Evolutionary conservation across 2,113 vertebrate genomes (phyloP).

Genomic region (Heliornis fulica): DNA sequence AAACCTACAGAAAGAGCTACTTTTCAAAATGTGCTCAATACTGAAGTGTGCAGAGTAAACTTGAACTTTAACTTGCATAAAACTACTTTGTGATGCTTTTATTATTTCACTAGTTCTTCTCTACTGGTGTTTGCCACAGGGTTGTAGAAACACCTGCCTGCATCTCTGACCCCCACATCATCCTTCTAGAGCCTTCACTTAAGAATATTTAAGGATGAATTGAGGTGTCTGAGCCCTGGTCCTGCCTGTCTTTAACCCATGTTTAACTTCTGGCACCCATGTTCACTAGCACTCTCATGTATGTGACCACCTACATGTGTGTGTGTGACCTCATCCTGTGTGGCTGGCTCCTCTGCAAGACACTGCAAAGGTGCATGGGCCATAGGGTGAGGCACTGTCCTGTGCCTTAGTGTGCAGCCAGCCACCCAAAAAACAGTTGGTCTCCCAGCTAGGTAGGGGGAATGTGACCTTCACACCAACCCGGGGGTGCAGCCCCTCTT

Average conservation of each 20-base stretch:
- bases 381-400: rapidly evolving
- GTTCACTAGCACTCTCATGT: rapidly evolving
- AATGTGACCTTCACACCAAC: background rate
- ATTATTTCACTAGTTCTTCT: background rate
- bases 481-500: background rate
- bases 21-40: background rate
- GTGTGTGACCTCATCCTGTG: rapidly evolving
- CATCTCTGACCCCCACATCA: rapidly evolving
- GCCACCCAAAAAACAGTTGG: rapidly evolving
- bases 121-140: rapidly evolving
- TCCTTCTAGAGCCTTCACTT: background rate
- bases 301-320: rapidly evolving
- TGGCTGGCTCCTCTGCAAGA: rapidly evolving
- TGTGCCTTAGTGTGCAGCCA: rapidly evolving
- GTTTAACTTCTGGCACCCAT: rapidly evolving
- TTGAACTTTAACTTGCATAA: background rate
- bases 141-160: background rate
- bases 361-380: rapidly evolving
- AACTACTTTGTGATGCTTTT: background rate
- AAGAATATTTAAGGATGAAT: rapidly evolving
- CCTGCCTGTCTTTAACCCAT: rapidly evolving
- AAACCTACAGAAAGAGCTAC: background rate
- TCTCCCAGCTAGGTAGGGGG: background rate
- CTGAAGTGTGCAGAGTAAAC: background rate
- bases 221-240: background rate